A percentile compares a stretch with the other conserved stretches of the same genome.
phyloP scores from a whole-genome alignment of 2,113 vertebrate genomes.

The Piaya cayana region DNA sequence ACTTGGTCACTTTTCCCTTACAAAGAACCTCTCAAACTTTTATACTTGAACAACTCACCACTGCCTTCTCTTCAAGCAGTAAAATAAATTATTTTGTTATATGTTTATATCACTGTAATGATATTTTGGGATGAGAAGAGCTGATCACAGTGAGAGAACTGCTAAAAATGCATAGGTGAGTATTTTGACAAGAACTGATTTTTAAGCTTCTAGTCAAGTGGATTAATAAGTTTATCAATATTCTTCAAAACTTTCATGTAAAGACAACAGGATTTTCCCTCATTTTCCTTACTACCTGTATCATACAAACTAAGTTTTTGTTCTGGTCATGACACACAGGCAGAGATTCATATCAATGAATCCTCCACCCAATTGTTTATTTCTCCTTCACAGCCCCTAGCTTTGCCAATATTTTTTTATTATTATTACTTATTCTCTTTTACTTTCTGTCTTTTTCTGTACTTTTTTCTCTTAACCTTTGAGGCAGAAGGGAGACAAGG shows the following conservation, averaged over 20 bases:
- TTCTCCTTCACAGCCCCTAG: not conserved
- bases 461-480: not conserved
- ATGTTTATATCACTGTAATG: not conserved
- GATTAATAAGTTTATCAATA: not conserved
- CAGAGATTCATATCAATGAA: not conserved
- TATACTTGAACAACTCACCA: not conserved
- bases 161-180: not conserved
- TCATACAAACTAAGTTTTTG: not conserved
- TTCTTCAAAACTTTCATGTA: not conserved
- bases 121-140: not conserved
- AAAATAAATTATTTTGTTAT: not conserved
- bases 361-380: not conserved
- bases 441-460: not conserved
- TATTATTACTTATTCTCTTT: no score
- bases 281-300: not conserved
- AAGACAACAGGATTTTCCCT: not conserved
- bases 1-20: not conserved
- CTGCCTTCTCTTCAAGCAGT: not conserved
- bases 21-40: not conserved
- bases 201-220: not conserved
- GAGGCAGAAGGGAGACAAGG: not conserved
- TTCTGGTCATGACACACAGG: fast-evolving
- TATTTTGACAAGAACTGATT: not conserved
- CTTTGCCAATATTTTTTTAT: not conserved
- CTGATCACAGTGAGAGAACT: fast-evolving